Conservation (phyloP, 2,797 vertebrate species). For the Girardinus metallicus region DNA sequence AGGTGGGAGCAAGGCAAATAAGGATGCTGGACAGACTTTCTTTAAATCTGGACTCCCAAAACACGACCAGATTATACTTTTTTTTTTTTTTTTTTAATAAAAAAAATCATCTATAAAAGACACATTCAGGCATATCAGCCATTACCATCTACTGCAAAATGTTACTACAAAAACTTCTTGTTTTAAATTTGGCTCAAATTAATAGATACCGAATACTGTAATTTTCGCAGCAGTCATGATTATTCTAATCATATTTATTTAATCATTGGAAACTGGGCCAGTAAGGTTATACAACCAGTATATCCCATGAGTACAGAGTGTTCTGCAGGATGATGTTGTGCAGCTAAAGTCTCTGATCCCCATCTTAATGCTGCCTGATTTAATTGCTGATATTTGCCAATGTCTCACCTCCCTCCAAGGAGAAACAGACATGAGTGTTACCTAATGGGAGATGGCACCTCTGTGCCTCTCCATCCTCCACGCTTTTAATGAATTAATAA, state of each 20-base stretch:
- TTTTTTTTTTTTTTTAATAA: too few relatives aligned
- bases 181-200: not conserved
- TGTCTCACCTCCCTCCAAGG: not conserved
- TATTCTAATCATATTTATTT: not conserved
- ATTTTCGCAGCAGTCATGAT: not conserved
- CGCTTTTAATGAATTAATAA: slow-evolving; percentile 44
- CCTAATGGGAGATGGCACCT: slow-evolving; percentile 42
- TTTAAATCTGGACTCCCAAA: not conserved
- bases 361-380: not conserved
- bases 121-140: not conserved
- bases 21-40: not conserved
- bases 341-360: slow-evolving; percentile 1
- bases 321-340: not conserved
- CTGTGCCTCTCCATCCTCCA: slow-evolving; percentile 28
- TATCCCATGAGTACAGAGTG: not conserved
- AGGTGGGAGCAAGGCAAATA: not conserved
- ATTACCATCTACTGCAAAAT: not conserved
- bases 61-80: not conserved
- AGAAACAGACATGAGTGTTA: slow-evolving; percentile 15
- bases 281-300: slow-evolving; percentile 1
- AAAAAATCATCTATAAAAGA: not conserved
- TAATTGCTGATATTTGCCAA: slow-evolving; percentile 11
- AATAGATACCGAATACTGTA: not conserved
- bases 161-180: not conserved
- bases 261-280: not conserved